These are phyloP conservation scores for Dicerorhinus sumatrensis DNA, from an alignment of 2,113 vertebrate genomes.

Conservation along the genomic window DNA sequence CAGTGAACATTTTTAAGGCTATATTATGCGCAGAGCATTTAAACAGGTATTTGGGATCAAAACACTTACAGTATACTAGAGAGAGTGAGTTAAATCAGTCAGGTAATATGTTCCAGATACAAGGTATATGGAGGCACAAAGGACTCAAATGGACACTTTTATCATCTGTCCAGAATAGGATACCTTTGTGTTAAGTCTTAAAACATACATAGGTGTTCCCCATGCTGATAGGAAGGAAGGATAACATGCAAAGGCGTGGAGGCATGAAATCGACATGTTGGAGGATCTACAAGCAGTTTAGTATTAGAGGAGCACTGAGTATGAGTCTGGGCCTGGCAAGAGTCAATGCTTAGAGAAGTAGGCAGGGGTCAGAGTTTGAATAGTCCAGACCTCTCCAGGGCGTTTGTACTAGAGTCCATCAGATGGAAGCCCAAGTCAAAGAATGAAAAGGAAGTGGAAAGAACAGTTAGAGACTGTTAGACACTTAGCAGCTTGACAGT, in stretches of 20 bases:
- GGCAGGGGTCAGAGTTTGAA: not conserved
- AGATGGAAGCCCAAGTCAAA: not conserved
- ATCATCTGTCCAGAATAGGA: not conserved
- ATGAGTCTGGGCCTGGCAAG: not conserved
- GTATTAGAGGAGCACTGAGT: not conserved
- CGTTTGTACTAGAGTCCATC: not conserved
- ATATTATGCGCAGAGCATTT: not conserved
- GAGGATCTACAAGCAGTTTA: not conserved
- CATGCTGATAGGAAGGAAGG: not conserved
- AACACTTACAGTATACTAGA: not conserved
- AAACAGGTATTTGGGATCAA: not conserved
- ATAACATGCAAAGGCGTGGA: not conserved
- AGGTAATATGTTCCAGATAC: not conserved
- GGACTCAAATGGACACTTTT: not conserved
- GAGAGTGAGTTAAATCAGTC: not conserved
- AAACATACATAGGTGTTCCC: not conserved
- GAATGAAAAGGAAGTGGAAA: not conserved
- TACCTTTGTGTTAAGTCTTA: not conserved
- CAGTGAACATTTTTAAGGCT: not conserved
- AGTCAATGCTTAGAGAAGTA: not conserved
- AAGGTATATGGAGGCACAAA: not conserved
- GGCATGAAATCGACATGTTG: not conserved
- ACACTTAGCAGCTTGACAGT: not conserved
- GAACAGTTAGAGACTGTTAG: not conserved
- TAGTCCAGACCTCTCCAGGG: not conserved